Conservation (phyloP, 2,888 invertebrate genomes). For the Pomacea canaliculata region DNA sequence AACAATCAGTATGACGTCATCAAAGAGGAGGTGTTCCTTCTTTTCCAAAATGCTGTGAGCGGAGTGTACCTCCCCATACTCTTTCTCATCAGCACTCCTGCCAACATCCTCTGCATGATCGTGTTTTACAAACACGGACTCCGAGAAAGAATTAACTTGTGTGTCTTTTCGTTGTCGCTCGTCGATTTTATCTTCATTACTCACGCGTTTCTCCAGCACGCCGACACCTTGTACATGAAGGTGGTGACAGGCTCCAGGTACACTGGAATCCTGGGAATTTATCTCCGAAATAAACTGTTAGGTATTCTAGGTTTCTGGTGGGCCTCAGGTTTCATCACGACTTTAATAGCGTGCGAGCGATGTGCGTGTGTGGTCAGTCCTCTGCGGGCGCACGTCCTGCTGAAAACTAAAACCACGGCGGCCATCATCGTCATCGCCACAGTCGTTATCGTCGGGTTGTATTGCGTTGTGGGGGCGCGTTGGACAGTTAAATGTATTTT, state of each 20-base stretch:
- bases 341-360: background rate
- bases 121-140: conserved; percentile 1
- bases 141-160: background rate
- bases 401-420: background rate
- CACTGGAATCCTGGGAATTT: background rate
- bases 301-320: background rate
- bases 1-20: background rate
- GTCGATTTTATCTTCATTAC: background rate
- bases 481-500: background rate
- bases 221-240: background rate
- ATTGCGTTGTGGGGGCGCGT: background rate
- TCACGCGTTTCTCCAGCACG: background rate
- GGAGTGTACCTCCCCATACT: background rate
- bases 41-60: background rate
- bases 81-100: conserved; percentile 1
- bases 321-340: background rate
- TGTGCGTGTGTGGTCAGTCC: background rate
- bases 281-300: background rate
- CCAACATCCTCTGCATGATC: conserved; percentile 3
- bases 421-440: background rate
- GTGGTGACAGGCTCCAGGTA: background rate
- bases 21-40: background rate
- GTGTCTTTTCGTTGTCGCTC: background rate
- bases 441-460: background rate
- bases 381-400: background rate